phyloP scores from a whole-genome alignment of 2,113 vertebrate species.

The Carettochelys insculpta region DNA sequence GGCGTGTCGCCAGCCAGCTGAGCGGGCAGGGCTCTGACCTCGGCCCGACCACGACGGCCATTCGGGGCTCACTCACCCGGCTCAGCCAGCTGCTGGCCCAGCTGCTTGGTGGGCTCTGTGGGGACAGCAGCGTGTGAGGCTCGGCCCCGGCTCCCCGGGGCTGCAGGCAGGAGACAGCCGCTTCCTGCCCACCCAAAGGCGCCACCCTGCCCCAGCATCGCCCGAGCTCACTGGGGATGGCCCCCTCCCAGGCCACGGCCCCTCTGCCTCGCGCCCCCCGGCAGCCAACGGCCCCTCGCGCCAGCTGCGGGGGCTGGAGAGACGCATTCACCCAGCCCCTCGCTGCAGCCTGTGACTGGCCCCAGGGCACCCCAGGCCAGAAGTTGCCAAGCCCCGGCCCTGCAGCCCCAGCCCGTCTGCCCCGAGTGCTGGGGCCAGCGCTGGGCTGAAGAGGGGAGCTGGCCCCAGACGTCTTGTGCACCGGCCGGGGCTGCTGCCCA shows the following conservation, averaged over 20 bases:
- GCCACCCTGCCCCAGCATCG: not conserved
- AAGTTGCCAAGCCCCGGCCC: not conserved
- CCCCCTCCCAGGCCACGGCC: not conserved
- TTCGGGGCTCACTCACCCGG: constrained; percentile 58
- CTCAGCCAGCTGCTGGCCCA: constrained; percentile 69
- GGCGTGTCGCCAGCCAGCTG: not conserved
- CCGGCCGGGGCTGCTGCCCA: constrained; percentile 32
- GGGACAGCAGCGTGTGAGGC: not conserved
- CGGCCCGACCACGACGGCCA: not conserved
- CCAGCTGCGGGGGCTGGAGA: not conserved
- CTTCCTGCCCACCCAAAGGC: no score
- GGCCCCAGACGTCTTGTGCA: constrained; percentile 66
- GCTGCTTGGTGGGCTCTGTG: constrained; percentile 86
- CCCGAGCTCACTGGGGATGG: not conserved
- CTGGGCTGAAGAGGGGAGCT: not conserved
- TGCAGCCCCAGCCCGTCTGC: not conserved
- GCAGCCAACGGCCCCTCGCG: not conserved
- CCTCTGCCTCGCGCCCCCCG: not conserved
- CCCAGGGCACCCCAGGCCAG: not conserved
- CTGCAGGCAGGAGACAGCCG: not conserved
- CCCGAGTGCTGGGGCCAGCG: no score
- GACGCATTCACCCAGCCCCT: not conserved
- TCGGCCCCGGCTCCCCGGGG: not conserved
- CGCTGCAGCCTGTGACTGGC: not conserved
- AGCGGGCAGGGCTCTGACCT: not conserved